A percentile compares a stretch with the other conserved stretches of the same genome.
Evolutionary conservation across 2,888 invertebrate species (phyloP).

Genomic region (Oxyscelio sp.): DNA sequence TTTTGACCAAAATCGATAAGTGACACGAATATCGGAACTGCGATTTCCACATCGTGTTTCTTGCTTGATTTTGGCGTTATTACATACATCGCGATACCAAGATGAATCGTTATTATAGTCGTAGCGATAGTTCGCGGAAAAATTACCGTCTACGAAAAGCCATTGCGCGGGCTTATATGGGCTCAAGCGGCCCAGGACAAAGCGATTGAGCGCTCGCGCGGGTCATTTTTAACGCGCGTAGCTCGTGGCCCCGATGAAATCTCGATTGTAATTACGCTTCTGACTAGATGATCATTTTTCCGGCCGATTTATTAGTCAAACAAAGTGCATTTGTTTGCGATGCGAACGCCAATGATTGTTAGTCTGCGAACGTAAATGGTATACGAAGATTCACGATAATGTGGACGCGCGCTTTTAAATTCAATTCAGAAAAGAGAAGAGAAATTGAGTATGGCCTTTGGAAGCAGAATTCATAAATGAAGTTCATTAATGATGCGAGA

Average conservation of each 20-base stretch:
- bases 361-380: background rate
- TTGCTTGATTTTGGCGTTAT: slow-evolving; percentile 41
- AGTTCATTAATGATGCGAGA: background rate
- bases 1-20: background rate
- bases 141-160: slow-evolving; percentile 47
- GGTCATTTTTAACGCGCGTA: slow-evolving; percentile 42
- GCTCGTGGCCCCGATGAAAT: slow-evolving; percentile 41
- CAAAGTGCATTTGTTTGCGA: slow-evolving; percentile 6
- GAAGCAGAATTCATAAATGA: background rate
- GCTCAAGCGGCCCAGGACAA: slow-evolving; percentile 26
- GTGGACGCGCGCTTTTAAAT: background rate
- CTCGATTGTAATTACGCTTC: slow-evolving; percentile 34
- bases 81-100: slow-evolving; percentile 43
- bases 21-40: slow-evolving; percentile 1
- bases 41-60: background rate
- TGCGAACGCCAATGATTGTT: slow-evolving; percentile 1
- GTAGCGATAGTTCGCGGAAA: slow-evolving; percentile 21
- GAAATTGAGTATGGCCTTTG: background rate
- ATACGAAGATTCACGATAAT: slow-evolving; percentile 1
- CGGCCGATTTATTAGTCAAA: slow-evolving; percentile 32
- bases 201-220: slow-evolving; percentile 38
- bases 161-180: slow-evolving; percentile 48
- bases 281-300: slow-evolving; percentile 42
- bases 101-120: slow-evolving; percentile 52
- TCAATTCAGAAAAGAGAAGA: background rate